Base-by-base conservation (phyloP, 2,888 invertebrate genomes). In the Marronus borbonicus region DNA sequence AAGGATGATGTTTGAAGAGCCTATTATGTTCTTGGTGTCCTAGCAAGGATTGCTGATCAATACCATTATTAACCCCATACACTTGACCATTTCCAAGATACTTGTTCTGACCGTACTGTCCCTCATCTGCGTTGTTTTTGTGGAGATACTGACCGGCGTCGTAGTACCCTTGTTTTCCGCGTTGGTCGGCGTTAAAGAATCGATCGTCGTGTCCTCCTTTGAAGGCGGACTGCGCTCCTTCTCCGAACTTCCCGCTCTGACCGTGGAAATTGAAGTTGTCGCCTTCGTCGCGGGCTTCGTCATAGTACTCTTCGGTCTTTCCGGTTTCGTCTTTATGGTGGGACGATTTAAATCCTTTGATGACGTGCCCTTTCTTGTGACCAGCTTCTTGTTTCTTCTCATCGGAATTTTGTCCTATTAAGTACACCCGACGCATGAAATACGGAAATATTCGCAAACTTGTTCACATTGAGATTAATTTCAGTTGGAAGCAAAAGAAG, bases 311-410 rank as follows among this genome's bases (percentile, higher is more conserved):
- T 84, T 93, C 92, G 5, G 92, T 90, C 85, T 92, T 92, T 78
- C 92, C 92, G 82, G 92, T 91, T 83, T 93, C 93, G 83, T 93
- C 93, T 83, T 93, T 93, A 84, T 92, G 92, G 84, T 92, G 92
- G 3, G 92, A 92, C 3, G 91, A 89, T 84, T 93, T 93, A 86
- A 91, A 93, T n/a, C 93, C 93, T 85, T 93, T 93, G 85, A 92
- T 91, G 14, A 90, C 90, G 84, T 92, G 92, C 0, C 93, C 93
- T 81, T 93, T 93, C 83, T 92, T 92, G 85, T 92, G 92, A 64
- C 91, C 91, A 75, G 90, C 90, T 3, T 91, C 90, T 81, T 90
- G 89, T 78, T 91, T 91, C 49, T 91, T 82, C 80, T 91, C 90
- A 75, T 90, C 91, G 76, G 91, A 91, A 76, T 91, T 91, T 80